phyloP scores from a whole-genome alignment of 2,888 invertebrate genomes.

The Napeogenes sylphis region DNA sequence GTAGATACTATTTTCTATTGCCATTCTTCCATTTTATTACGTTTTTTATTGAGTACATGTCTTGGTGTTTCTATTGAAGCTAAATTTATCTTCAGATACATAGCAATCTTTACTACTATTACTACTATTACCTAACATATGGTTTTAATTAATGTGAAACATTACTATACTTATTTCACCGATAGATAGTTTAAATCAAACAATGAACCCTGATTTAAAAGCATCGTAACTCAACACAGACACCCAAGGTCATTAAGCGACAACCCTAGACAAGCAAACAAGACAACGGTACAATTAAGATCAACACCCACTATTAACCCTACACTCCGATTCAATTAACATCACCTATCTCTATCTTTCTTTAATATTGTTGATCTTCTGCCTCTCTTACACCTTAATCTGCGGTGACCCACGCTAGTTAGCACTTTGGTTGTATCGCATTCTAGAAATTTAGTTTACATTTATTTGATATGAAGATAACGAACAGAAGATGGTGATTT shows the following conservation, averaged over 20 bases:
- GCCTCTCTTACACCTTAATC: slow-evolving; percentile 40
- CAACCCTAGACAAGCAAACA: slow-evolving; percentile 34
- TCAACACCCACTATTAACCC: slow-evolving; percentile 48
- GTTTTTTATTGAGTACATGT: too few relatives aligned
- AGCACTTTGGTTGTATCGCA: slow-evolving; percentile 62
- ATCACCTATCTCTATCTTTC: slow-evolving; percentile 31
- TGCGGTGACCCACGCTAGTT: slow-evolving; percentile 55
- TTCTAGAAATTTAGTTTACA: slow-evolving; percentile 47
- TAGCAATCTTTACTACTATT: too few relatives aligned
- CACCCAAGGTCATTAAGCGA: slow-evolving; percentile 8
- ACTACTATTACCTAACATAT: too few relatives aligned
- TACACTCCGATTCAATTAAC: slow-evolving; percentile 55
- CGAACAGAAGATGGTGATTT: too few relatives aligned
- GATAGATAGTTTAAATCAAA: too few relatives aligned
- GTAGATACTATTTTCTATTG: not conserved
- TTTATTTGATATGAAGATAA: slow-evolving; percentile 37
- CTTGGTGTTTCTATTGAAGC: too few relatives aligned
- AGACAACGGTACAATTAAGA: slow-evolving; percentile 34
- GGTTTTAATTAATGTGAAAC: too few relatives aligned
- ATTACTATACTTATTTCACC: too few relatives aligned
- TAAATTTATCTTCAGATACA: too few relatives aligned
- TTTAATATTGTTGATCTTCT: not conserved
- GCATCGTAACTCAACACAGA: too few relatives aligned
- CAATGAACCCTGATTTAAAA: slow-evolving; percentile 1
- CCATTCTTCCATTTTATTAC: too few relatives aligned